Conservation (phyloP, 2,888 invertebrate genomes). For the Leucozona laternaria region DNA sequence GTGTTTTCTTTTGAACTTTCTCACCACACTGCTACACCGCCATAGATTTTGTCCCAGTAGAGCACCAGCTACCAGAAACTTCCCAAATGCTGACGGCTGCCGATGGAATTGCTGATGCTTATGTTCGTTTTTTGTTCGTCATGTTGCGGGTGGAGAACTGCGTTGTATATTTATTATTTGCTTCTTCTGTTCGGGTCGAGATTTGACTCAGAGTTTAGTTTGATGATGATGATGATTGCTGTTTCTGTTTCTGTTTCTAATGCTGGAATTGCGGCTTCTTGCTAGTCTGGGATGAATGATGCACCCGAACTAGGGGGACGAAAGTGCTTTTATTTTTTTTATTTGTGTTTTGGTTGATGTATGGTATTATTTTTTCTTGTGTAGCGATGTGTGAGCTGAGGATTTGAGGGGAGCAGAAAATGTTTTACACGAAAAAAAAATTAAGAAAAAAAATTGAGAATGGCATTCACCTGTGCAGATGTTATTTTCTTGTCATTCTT, state of each 20-base stretch:
- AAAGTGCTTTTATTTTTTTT: constrained; percentile 37
- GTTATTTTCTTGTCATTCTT: constrained; percentile 5
- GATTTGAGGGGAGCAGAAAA: neutral
- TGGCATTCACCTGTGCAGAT: constrained; percentile 72
- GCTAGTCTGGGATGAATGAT: constrained; percentile 37
- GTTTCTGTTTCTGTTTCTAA: constrained; percentile 55
- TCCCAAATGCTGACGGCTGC: neutral
- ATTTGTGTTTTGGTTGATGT: constrained; percentile 44
- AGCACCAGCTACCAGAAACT: neutral
- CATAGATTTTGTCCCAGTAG: neutral
- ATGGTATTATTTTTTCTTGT: constrained; percentile 4
- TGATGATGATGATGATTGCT: constrained; percentile 41
- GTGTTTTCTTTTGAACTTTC: neutral
- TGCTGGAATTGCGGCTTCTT: constrained; percentile 9
- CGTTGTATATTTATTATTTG: constrained; percentile 19
- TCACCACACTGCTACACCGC: constrained; percentile 8
- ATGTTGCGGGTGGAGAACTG: constrained; percentile 30
- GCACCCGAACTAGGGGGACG: constrained; percentile 48
- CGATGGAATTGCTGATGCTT: constrained; percentile 12
- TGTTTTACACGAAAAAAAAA: neutral
- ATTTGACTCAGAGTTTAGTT: constrained; percentile 26
- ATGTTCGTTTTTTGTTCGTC: constrained; percentile 24
- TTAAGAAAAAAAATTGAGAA: constrained; percentile 31
- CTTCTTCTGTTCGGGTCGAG: constrained; percentile 14
- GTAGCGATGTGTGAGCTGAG: constrained; percentile 17